phyloP scores from a whole-genome alignment of 2,113 vertebrate genomes.

The Cheilinus undulatus region DNA sequence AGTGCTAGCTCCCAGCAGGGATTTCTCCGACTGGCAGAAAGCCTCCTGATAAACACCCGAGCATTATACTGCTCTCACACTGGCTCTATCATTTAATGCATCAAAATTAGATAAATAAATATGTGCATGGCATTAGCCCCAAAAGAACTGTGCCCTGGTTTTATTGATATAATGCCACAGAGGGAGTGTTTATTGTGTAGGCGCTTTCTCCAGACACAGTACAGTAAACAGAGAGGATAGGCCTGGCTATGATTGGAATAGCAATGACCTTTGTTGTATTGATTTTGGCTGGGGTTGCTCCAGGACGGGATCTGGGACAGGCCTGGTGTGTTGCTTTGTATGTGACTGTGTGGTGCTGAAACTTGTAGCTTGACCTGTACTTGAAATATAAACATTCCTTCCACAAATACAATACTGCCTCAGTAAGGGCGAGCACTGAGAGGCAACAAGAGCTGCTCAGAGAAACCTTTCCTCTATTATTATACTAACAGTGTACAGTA shows the following conservation, averaged over 20 bases:
- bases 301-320: conserved; percentile 41
- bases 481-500: neutral
- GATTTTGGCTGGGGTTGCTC: conserved; percentile 72
- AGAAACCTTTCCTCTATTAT: neutral
- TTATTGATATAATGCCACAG: conserved; percentile 38
- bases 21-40: conserved; percentile 35
- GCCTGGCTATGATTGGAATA: conserved; percentile 73
- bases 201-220: conserved; percentile 50
- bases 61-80: conserved; percentile 18
- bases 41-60: conserved; percentile 55
- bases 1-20: conserved; percentile 36
- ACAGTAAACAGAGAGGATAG: conserved; percentile 63
- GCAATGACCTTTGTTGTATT: conserved; percentile 80
- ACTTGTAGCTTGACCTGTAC: conserved; percentile 59
- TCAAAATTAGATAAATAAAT: conserved; percentile 57
- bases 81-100: conserved; percentile 45
- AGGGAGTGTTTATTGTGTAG: conserved; percentile 27
- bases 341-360: conserved; percentile 16
- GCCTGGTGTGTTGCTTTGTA: conserved; percentile 12
- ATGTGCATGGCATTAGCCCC: conserved; percentile 52
- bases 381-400: conserved; percentile 41
- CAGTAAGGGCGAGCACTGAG: conserved; percentile 32
- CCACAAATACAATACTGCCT: conserved; percentile 40
- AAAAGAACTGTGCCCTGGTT: conserved; percentile 4
- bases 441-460: conserved; percentile 13